Evolutionary conservation across 30 jellyfish, hydroid and myxozoan genomes (phyloP), one percentile per base, ranked within the genome.

Genomic region (Aurelia coerulea): DNA sequence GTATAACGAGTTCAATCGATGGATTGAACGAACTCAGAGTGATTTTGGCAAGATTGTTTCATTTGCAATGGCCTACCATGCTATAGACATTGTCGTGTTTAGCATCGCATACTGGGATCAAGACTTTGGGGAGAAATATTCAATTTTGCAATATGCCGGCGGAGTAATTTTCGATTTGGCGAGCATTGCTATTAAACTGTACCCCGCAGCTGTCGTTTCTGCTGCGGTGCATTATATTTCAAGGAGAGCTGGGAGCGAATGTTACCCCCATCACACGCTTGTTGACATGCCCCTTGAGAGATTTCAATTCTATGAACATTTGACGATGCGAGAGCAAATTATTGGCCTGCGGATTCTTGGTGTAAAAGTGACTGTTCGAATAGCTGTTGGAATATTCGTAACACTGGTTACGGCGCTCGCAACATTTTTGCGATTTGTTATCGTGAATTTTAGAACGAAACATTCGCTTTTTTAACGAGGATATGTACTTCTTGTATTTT

Each of bases 131-230:
- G 80, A 39, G 13, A 59, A 46, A 50, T 90, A 90, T 62, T 89
- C 97, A 9, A 35, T 90, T 18, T 56, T 64, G 85, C 93, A 90
- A 53, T 90, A 81, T 71, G 74, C 72, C 18, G 97, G 97, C 2
- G 94, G 94, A 31, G 78, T 90, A 34, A 10, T 73, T 3, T 90
- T 70, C 77, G 97, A 90, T 34, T 35, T 85, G 19, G 85, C 89
- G 6, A 90, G 97, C 86, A 90, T 90, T 63, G 88, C 92, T 29
- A 81, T 81, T 1, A 90, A 90, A 49, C 94, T 90, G 18, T 90
- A 77, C 78, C 97, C 97, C 56, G 97, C 95, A 41, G 95, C 93
- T 33, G 33, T 90, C 58, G 95, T 90, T 2, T 82, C 94, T 10
- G 77, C 78, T 35, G 91, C 95, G 62, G 54, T 81, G 52, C 95